phyloP scores from a whole-genome alignment of 2,113 vertebrate species.

The Pithys albifrons region DNA sequence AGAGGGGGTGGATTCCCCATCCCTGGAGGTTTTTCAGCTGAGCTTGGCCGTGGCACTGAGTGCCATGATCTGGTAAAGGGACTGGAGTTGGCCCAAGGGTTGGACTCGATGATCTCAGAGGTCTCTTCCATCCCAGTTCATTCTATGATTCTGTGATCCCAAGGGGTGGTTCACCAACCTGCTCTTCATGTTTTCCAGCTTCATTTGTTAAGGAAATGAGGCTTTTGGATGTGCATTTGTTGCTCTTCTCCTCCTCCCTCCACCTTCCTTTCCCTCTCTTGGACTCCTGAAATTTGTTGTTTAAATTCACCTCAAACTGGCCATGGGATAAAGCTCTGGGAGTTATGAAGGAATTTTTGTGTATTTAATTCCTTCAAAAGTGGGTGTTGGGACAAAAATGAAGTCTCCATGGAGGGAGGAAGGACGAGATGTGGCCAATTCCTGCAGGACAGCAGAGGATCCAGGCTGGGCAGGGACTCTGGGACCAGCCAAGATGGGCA shows the following conservation, averaged over 20 bases:
- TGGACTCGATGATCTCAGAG: no score
- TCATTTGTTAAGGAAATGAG: neutral
- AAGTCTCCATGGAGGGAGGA: neutral
- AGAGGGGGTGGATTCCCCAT: no score
- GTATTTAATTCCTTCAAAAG: neutral
- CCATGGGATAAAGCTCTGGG: neutral
- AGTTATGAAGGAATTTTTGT: accelerated
- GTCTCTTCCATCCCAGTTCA: no score
- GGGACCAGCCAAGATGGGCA: accelerated
- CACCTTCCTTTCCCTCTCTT: accelerated
- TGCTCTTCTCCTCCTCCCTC: accelerated
- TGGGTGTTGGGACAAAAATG: neutral
- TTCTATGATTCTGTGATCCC: neutral
- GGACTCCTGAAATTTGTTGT: neutral
- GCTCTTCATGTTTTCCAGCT: neutral
- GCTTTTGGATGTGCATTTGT: neutral
- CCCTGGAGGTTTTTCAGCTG: no score
- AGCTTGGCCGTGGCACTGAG: no score
- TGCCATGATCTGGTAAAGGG: no score
- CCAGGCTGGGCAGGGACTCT: neutral
- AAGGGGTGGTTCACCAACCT: accelerated
- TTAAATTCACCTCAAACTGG: neutral
- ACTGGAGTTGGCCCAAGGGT: no score
- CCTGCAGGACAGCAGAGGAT: neutral
- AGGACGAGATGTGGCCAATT: accelerated